Percentiles rank a stretch among this genome's conserved stretches.
Evolutionary conservation across 2,113 vertebrate genomes (phyloP).

Genomic region (Nicator chloris): DNA sequence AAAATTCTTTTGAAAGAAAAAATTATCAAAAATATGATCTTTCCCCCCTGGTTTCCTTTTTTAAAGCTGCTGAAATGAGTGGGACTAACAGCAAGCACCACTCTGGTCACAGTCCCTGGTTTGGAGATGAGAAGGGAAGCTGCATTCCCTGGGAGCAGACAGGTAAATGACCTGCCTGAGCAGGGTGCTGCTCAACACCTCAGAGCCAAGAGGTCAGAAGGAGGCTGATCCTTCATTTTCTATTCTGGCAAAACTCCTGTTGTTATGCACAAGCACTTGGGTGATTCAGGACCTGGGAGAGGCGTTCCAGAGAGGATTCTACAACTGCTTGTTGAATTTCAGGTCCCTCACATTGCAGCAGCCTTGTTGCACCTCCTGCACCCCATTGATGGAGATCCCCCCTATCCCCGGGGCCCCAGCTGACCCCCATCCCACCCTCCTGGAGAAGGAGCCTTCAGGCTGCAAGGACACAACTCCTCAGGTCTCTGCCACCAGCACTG

Average conservation of each 20-base stretch:
- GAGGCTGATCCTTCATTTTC: background rate
- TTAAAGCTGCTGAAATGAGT: background rate
- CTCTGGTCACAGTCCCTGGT: background rate
- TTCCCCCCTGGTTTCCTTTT: background rate
- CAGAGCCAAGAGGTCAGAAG: background rate
- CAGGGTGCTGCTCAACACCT: background rate
- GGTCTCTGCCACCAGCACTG: background rate
- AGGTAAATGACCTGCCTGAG: background rate
- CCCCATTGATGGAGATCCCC: background rate
- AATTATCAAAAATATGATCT: background rate
- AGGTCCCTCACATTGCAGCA: background rate
- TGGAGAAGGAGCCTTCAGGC: background rate
- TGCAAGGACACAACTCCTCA: background rate
- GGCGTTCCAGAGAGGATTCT: background rate
- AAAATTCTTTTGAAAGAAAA: no score
- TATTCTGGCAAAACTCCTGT: background rate
- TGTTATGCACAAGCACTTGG: background rate
- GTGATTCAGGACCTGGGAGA: background rate
- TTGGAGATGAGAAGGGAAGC: background rate
- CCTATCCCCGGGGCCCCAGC: no score
- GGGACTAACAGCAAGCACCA: background rate
- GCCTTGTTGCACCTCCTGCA: background rate
- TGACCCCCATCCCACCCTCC: background rate
- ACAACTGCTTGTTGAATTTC: background rate
- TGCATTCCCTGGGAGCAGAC: background rate